These are phyloP conservation scores for Cataglyphis altisquamis DNA, from an alignment of 2,888 invertebrate species.

Conservation along the genomic window DNA sequence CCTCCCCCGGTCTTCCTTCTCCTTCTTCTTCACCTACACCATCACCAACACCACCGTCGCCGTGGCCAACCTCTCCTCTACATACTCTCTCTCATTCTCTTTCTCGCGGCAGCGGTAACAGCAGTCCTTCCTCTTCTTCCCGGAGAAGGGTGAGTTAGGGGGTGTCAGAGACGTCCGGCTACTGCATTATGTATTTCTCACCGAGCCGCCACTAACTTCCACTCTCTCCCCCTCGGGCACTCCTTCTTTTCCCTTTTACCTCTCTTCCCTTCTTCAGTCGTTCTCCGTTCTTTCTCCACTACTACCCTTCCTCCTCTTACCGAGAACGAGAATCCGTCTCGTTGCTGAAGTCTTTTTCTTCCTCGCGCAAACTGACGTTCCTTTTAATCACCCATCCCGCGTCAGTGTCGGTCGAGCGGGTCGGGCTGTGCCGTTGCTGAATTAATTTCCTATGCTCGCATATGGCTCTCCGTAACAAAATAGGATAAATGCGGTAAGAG, in stretches of 20 bases:
- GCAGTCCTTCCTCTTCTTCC: slow-evolving; percentile 60
- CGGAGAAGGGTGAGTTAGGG: slow-evolving; percentile 80
- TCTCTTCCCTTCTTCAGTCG: not conserved
- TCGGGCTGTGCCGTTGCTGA: slow-evolving; percentile 56
- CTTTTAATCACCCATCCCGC: slow-evolving; percentile 78
- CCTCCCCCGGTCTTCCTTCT: slow-evolving; percentile 54
- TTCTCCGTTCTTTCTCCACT: slow-evolving; percentile 48
- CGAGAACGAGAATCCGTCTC: slow-evolving; percentile 43
- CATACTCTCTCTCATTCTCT: slow-evolving; percentile 60
- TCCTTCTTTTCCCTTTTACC: slow-evolving; percentile 62
- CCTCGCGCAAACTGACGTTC: slow-evolving; percentile 63
- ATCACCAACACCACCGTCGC: slow-evolving; percentile 58
- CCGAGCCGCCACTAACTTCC: slow-evolving; percentile 78
- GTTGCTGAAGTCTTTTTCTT: slow-evolving; percentile 68
- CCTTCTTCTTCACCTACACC: slow-evolving; percentile 60
- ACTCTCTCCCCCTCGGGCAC: slow-evolving; percentile 67
- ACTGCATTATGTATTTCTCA: slow-evolving; percentile 86
- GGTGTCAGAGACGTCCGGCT: slow-evolving; percentile 86
- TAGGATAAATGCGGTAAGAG: not conserved
- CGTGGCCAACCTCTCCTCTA: slow-evolving; percentile 51
- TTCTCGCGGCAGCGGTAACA: slow-evolving; percentile 44
- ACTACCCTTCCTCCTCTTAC: slow-evolving; percentile 46
- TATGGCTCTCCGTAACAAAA: slow-evolving; percentile 3
- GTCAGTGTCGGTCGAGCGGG: slow-evolving; percentile 54
- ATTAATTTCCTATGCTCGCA: slow-evolving; percentile 61